Evolutionary conservation across 1,140 invertebrate genomes (phyloP), one percentile per base, ranked within the genome.

Genomic region (Ceratitis capitata): DNA sequence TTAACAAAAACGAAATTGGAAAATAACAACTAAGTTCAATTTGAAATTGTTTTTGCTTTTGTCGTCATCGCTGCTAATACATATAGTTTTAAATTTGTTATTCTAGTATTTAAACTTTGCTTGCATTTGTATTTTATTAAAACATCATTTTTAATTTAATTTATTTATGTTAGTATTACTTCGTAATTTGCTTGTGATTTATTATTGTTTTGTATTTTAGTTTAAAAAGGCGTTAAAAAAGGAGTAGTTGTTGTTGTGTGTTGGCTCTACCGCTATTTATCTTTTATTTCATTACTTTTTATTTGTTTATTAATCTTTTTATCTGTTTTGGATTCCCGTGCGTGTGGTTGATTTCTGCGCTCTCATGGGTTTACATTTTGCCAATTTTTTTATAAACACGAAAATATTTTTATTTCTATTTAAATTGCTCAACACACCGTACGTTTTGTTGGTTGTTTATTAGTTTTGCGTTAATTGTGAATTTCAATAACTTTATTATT

Each of bases 61-160:
- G 16, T 74, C n/a, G 39, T 42, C 39, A 19, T 29, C 64, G 16
- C 29, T 19, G 23, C 64, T 64, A n/a, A 14, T 56, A 3, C 49
- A 26, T 2, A 29, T 35, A 90, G 88, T 89, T 88, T 88, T 89
- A 89, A 90, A 90, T 90, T 90, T 90, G 89, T 90, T 90, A 90
- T 90, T 90, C 89, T 90, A 90, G 10, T 39, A 45, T 45, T 78
- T 23, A n/a, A n/a, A 45, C 45, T 64, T 26, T 35, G 35, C 23
- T 61, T 16, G 19, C 19, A n/a, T 56, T 56, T 56, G 51, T 56
- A n/a, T 56, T 56, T 56, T 56, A 56, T 56, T 56, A 56, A 56
- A 56, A 56, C 51, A 14, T n/a, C 74, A 29, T 87, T 6, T 61
- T 56, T 56, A 6, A 47, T 47, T 47, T 47, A 6, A 12, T 47